These are phyloP conservation scores for Rhamphomyia laevipes DNA, from an alignment of 2,888 invertebrate genomes.

Conservation along the genomic window DNA sequence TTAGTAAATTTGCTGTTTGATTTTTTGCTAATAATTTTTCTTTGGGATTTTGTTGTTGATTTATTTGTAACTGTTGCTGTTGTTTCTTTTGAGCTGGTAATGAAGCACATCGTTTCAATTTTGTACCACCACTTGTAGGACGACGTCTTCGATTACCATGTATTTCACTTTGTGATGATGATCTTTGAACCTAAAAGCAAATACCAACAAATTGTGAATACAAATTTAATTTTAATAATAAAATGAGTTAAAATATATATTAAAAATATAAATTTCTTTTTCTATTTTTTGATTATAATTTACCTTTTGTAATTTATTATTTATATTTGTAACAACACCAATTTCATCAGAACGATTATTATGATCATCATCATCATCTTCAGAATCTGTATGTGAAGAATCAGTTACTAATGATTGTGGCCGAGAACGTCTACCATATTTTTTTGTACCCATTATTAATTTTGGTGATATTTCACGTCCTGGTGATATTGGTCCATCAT, in stretches of 20 bases:
- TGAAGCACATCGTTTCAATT: conserved; percentile 45
- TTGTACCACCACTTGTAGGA: conserved; percentile 31
- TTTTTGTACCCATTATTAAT: conserved; percentile 59
- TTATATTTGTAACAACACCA: not conserved
- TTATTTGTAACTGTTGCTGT: conserved; percentile 15
- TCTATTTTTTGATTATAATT: no score
- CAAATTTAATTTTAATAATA: no score
- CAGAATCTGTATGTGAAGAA: conserved; percentile 33
- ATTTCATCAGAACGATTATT: conserved; percentile 1
- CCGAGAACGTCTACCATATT: conserved; percentile 61
- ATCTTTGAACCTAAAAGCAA: conserved; percentile 39
- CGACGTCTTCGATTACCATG: conserved; percentile 39
- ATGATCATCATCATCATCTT: conserved; percentile 23
- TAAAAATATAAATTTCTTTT: no score
- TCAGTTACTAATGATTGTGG: conserved; percentile 41
- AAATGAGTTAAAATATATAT: no score
- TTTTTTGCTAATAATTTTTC: conserved; percentile 19
- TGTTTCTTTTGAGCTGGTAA: conserved; percentile 37
- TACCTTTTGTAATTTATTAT: no score
- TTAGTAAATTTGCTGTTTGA: conserved; percentile 8
- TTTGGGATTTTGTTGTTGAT: conserved; percentile 15
- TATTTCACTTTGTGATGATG: conserved; percentile 45
- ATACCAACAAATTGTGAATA: no score
- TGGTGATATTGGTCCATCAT: conserved; percentile 42
- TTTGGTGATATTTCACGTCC: conserved; percentile 63